Conservation (phyloP, 53 echinoderm and acorn worm species). For the Zoroaster sp. region DNA sequence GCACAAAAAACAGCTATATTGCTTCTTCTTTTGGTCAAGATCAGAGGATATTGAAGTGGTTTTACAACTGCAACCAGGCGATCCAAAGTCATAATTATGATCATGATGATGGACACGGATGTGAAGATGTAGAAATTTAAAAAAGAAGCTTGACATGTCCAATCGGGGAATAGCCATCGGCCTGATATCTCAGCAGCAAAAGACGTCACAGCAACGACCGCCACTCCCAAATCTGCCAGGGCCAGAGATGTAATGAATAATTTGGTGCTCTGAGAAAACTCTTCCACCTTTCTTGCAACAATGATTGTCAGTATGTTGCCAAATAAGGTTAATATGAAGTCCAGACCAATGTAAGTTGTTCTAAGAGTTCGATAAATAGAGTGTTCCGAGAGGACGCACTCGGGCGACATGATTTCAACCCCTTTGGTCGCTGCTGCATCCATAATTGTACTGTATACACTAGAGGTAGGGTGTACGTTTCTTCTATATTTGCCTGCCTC, state of each 20-base stretch:
- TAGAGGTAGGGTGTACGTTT: too few species aligned
- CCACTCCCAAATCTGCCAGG: slow-evolving; percentile 33
- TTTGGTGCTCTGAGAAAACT: slow-evolving; percentile 9
- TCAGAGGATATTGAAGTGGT: slow-evolving; percentile 21
- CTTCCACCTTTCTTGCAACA: slow-evolving; percentile 10
- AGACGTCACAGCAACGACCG: slow-evolving; percentile 4
- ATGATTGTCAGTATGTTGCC: slow-evolving; percentile 44
- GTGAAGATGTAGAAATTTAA: slow-evolving; percentile 25
- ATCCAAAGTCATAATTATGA: slow-evolving; percentile 33
- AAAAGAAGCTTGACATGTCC: slow-evolving; percentile 4
- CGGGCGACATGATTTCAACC: background rate
- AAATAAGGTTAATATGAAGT: slow-evolving; percentile 7
- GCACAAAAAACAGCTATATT: background rate
- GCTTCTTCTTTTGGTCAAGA: slow-evolving; percentile 14
- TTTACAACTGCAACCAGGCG: slow-evolving; percentile 7
- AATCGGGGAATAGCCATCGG: background rate
- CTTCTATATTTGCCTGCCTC: too few species aligned
- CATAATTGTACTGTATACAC: too few species aligned
- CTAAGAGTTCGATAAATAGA: background rate
- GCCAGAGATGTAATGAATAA: slow-evolving; percentile 33
- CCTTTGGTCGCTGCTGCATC: too few species aligned
- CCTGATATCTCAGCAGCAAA: slow-evolving; percentile 1
- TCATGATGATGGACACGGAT: slow-evolving; percentile 13
- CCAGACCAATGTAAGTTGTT: slow-evolving; percentile 17
- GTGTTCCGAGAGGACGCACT: background rate